These are phyloP conservation scores for Myrmecobius fasciatus DNA, from an alignment of 2,113 vertebrate species.

Conservation along the genomic window DNA sequence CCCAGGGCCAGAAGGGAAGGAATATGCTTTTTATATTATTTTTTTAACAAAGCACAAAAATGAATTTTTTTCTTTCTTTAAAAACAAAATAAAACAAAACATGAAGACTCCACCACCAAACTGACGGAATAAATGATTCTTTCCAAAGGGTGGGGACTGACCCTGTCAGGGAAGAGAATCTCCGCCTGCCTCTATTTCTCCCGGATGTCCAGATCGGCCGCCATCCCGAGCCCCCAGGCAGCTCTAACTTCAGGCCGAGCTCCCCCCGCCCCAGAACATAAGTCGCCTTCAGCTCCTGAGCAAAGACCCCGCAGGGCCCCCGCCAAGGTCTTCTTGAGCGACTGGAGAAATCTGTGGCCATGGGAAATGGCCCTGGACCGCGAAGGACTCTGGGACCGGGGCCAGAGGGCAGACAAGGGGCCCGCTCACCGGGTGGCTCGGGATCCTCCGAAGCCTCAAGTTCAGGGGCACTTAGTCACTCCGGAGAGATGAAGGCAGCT, in stretches of 20 bases:
- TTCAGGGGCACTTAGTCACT: not conserved
- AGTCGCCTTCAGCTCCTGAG: not conserved
- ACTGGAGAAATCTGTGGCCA: not conserved
- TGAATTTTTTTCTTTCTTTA: not conserved
- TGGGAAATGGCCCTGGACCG: not conserved
- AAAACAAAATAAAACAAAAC: not conserved
- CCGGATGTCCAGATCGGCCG: not conserved
- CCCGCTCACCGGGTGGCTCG: too few species aligned
- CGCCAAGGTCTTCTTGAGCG: not conserved
- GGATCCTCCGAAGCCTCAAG: not conserved
- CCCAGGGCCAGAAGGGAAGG: not conserved
- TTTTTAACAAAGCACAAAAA: not conserved
- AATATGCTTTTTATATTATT: constrained; percentile 7
- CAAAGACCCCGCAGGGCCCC: not conserved
- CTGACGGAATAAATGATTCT: not conserved
- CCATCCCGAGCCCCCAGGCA: not conserved
- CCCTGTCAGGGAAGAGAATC: not conserved
- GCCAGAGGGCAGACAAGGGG: too few species aligned
- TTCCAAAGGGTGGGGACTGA: not conserved
- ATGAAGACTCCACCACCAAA: not conserved
- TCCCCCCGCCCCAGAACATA: not conserved
- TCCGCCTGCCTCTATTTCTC: not conserved
- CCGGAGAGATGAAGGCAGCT: not conserved
- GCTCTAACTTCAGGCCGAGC: too few species aligned
- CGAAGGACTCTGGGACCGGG: too few species aligned